A percentile compares a stretch with the other conserved stretches of the same genome.
Conservation (phyloP, 2,888 invertebrate species). For the Mimachlamys varia region DNA sequence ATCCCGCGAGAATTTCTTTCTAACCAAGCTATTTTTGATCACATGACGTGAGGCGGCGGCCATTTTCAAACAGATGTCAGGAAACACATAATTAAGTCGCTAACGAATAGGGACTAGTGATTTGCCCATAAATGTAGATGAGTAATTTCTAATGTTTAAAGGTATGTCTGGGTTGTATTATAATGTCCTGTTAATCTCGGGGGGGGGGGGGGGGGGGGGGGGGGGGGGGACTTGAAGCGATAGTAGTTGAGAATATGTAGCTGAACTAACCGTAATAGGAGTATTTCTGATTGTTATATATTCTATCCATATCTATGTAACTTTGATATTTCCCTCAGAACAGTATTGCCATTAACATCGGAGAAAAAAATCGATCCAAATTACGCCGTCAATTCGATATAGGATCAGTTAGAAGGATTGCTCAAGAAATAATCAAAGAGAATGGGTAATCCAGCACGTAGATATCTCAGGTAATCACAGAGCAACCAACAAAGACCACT, state of each 20-base stretch:
- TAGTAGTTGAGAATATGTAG: neutral
- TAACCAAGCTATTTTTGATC: too few relatives aligned
- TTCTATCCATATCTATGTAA: neutral
- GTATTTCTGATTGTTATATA: neutral
- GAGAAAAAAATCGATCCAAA: neutral
- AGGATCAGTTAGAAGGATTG: neutral
- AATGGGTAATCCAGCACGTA: neutral
- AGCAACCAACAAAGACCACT: neutral
- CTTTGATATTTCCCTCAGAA: neutral
- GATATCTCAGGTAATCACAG: neutral
- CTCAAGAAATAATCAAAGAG: neutral
- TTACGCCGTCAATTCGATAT: neutral
- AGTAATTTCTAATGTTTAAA: too few relatives aligned
- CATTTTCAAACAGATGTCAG: too few relatives aligned
- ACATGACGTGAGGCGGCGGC: too few relatives aligned
- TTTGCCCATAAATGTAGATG: too few relatives aligned
- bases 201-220: too few relatives aligned
- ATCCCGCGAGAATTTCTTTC: too few relatives aligned
- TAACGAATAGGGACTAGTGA: too few relatives aligned
- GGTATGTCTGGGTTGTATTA: too few relatives aligned
- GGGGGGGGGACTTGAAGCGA: too few relatives aligned
- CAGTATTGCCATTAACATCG: neutral
- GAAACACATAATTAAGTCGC: too few relatives aligned
- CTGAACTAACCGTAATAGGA: neutral
- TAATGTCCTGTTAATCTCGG: too few relatives aligned